Conservation (phyloP, 2,797 vertebrate genomes). For the Betta splendens region DNA sequence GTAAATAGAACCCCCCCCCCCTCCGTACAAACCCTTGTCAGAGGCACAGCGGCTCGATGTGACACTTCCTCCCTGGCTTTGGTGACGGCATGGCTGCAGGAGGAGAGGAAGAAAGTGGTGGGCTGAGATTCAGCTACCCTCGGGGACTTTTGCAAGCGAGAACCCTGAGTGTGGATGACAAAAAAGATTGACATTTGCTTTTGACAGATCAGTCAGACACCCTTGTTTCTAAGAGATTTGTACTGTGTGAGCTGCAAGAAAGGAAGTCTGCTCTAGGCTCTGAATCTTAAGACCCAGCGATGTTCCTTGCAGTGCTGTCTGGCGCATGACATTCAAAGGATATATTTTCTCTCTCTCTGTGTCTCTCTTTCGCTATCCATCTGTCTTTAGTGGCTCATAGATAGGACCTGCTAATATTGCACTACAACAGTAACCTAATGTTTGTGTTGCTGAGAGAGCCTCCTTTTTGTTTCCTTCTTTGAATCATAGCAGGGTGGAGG, state of each 20-base stretch:
- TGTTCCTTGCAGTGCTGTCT: constrained; percentile 65
- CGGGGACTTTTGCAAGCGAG: constrained; percentile 63
- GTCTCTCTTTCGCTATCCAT: constrained; percentile 18
- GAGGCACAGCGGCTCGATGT: constrained; percentile 68
- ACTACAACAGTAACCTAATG: constrained; percentile 34
- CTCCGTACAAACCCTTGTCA: constrained; percentile 65
- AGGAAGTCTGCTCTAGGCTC: constrained; percentile 60
- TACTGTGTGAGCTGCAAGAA: constrained; percentile 55
- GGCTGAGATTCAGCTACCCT: constrained; percentile 67
- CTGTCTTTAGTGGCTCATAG: constrained; percentile 53
- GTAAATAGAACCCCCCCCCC: constrained; percentile 58
- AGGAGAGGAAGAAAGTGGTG: constrained; percentile 68
- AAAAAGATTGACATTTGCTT: constrained; percentile 80
- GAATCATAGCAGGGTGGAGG: constrained; percentile 42
- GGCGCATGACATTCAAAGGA: constrained; percentile 68
- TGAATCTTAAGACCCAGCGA: constrained; percentile 59
- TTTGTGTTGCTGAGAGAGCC: constrained; percentile 29
- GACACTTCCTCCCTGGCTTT: constrained; percentile 69
- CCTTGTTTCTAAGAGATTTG: constrained; percentile 69
- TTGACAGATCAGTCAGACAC: constrained; percentile 76
- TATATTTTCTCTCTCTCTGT: constrained; percentile 32
- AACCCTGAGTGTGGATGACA: constrained; percentile 72
- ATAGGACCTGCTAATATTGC: constrained; percentile 48
- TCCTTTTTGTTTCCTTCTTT: constrained; percentile 49
- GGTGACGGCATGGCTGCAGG: constrained; percentile 57